A percentile compares a stretch with the other conserved stretches of the same genome.
phyloP scores from a whole-genome alignment of 35 echinoderm and acorn worm genomes.

The Ophioderma brevispina region DNA sequence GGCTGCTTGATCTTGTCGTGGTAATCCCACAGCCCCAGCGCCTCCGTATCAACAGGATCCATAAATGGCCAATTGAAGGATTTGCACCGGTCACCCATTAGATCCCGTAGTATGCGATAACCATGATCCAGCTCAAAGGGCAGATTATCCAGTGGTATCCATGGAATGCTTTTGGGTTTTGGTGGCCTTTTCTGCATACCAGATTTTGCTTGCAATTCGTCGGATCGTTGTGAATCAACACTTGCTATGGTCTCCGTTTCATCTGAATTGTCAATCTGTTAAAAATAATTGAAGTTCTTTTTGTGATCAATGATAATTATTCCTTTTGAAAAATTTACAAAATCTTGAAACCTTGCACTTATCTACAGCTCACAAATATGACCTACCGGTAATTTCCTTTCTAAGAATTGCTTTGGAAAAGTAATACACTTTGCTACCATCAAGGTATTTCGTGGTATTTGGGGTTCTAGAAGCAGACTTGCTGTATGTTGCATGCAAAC shows the following conservation, averaged over 20 bases:
- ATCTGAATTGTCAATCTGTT: not conserved
- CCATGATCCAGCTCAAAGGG: constrained; percentile 40
- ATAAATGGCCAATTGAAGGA: constrained; percentile 72
- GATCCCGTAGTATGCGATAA: constrained; percentile 51
- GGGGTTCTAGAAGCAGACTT: no score
- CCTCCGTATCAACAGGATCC: constrained; percentile 50
- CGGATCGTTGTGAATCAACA: not conserved
- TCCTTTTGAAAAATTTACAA: not conserved
- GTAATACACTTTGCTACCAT: no score
- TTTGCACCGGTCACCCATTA: constrained; percentile 53
- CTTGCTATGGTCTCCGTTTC: not conserved
- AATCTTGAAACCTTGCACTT: no score
- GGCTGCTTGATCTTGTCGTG: constrained; percentile 70
- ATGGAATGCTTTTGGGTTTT: not conserved
- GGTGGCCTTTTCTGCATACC: not conserved
- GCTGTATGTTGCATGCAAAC: no score
- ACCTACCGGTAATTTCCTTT: no score
- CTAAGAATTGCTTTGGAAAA: no score
- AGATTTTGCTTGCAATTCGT: not conserved
- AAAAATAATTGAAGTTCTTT: not conserved
- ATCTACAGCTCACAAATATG: no score
- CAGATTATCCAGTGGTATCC: not conserved
- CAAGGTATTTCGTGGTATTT: no score
- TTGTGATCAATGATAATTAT: not conserved
- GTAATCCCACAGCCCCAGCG: constrained; percentile 61